These are phyloP conservation scores for Eupeodes luniger DNA, from an alignment of 2,888 invertebrate species.

Conservation along the genomic window DNA sequence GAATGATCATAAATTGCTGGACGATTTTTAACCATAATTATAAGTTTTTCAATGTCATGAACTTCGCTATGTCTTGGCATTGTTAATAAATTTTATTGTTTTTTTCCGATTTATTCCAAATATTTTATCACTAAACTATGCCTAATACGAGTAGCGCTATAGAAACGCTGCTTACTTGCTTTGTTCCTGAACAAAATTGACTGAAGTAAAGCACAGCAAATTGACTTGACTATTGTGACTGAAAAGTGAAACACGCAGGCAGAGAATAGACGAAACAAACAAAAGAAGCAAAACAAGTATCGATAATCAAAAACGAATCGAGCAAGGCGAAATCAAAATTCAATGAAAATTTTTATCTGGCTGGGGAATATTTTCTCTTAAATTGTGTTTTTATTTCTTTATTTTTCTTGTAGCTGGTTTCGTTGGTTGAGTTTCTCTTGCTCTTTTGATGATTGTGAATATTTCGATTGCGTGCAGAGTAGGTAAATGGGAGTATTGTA, in stretches of 20 bases:
- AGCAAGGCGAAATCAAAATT: conserved; percentile 5
- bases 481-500: no score
- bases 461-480: no score
- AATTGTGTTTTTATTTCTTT: no score
- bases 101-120: neutral
- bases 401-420: no score
- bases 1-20: conserved; percentile 3
- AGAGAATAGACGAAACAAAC: neutral
- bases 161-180: neutral
- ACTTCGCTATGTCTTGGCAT: neutral
- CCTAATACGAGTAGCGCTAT: no score
- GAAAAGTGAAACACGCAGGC: no score
- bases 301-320: conserved; percentile 1
- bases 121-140: neutral
- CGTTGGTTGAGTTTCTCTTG: no score
- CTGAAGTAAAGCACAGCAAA: neutral
- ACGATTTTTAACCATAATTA: neutral
- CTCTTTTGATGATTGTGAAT: no score
- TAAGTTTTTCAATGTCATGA: neutral
- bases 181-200: conserved; percentile 8
- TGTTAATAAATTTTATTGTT: neutral
- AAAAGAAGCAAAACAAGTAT: neutral
- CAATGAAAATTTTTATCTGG: neutral
- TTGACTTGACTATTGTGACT: no score
- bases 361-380: neutral